Conservation (phyloP, 2,113 vertebrate genomes). For the Notiomystis cincta region DNA sequence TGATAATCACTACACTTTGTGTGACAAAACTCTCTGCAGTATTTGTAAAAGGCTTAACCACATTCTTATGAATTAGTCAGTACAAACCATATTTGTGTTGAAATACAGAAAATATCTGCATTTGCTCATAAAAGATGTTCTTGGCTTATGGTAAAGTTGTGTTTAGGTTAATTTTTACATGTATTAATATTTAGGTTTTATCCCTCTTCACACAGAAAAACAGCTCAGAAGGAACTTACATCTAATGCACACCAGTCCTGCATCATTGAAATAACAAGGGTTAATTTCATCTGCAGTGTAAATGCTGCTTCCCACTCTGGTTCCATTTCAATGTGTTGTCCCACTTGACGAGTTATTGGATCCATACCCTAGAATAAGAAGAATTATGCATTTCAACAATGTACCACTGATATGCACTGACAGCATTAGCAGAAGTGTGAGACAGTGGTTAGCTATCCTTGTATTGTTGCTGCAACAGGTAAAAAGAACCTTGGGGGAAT, state of each 20-base stretch:
- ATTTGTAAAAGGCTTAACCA: not conserved
- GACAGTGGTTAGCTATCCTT: not conserved
- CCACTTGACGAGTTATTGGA: slow-evolving; percentile 93
- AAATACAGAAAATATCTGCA: not conserved
- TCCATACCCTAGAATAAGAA: slow-evolving; percentile 88
- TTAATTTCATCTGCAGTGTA: slow-evolving; percentile 95
- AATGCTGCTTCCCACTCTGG: slow-evolving; percentile 99
- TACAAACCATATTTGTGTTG: not conserved
- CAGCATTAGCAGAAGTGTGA: not conserved
- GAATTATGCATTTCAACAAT: not conserved
- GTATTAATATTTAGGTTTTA: not conserved
- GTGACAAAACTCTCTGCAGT: not conserved
- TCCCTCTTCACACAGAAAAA: not conserved
- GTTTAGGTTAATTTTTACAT: not conserved
- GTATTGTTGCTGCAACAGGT: not conserved
- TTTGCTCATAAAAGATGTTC: not conserved
- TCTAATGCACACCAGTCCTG: slow-evolving; percentile 96
- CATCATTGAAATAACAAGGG: slow-evolving; percentile 96
- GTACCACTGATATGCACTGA: not conserved
- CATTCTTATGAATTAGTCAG: not conserved
- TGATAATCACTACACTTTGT: not conserved
- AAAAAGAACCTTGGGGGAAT: not conserved
- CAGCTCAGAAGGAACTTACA: slow-evolving; percentile 72
- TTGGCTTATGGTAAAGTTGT: not conserved
- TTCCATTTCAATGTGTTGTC: slow-evolving; percentile 99